These are phyloP conservation scores for Chaetodon trifascialis DNA, from an alignment of 2,113 vertebrate genomes.

Conservation along the genomic window DNA sequence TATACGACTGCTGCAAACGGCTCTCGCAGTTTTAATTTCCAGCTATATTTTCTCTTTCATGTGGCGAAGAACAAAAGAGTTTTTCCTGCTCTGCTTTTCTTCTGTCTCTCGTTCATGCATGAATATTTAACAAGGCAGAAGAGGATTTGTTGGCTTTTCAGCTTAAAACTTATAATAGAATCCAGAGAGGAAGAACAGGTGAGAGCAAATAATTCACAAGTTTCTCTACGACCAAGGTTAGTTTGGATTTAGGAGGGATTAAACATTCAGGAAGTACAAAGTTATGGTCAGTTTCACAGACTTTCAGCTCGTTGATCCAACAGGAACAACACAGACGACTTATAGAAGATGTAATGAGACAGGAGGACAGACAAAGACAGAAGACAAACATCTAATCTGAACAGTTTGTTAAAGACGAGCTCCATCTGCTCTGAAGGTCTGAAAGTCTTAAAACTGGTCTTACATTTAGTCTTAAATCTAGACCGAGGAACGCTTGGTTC, in stretches of 20 bases:
- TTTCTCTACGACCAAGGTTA: conserved; percentile 19
- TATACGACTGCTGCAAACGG: neutral
- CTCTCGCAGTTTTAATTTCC: conserved; percentile 22
- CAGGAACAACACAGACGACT: neutral
- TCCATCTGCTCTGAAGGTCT: too few species aligned
- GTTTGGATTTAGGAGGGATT: conserved; percentile 37
- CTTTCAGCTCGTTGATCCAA: too few species aligned
- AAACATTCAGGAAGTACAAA: conserved; percentile 1
- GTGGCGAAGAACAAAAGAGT: conserved; percentile 43
- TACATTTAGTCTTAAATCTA: too few species aligned
- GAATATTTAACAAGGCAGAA: conserved; percentile 46
- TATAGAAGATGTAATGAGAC: neutral
- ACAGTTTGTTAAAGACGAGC: too few species aligned
- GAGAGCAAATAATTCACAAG: conserved; percentile 22
- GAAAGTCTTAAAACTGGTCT: too few species aligned
- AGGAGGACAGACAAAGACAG: neutral
- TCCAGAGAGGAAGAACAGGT: conserved; percentile 36
- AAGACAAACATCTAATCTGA: too few species aligned
- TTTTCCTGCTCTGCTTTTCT: conserved; percentile 15
- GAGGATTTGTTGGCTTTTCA: conserved; percentile 61
- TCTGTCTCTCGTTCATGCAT: conserved; percentile 19
- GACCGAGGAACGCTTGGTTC: too few species aligned
- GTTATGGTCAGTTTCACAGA: conserved; percentile 8
- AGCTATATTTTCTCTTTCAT: conserved; percentile 12
- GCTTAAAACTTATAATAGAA: conserved; percentile 55